These are phyloP conservation scores for Mesorhabditis spiculigera DNA, from an alignment of 2,888 invertebrate species.

Conservation along the genomic window DNA sequence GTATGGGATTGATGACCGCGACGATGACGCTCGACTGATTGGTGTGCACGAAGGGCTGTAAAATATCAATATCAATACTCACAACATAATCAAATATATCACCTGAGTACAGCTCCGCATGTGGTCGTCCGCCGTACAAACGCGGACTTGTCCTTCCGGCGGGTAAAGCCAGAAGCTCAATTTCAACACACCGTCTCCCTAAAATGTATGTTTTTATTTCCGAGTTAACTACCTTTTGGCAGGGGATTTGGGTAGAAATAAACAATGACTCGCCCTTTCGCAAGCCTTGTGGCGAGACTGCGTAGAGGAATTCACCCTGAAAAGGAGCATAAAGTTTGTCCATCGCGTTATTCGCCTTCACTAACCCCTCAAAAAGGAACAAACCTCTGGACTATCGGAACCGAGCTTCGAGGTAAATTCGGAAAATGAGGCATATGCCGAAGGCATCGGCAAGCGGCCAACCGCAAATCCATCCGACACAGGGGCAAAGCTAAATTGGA, in stretches of 20 bases:
- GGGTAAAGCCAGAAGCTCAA: background rate
- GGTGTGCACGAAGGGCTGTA: background rate
- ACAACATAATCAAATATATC: background rate
- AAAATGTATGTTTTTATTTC: background rate
- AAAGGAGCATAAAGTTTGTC: background rate
- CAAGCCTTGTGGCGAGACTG: background rate
- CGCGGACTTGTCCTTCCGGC: background rate
- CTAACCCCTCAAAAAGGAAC: background rate
- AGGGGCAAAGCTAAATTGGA: background rate
- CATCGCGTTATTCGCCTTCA: no score
- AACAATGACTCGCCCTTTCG: background rate
- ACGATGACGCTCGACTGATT: conserved; percentile 6
- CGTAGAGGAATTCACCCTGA: conserved; percentile 4
- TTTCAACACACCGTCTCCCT: conserved; percentile 1
- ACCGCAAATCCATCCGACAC: background rate
- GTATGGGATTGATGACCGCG: background rate
- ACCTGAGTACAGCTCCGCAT: conserved; percentile 5
- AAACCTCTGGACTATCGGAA: background rate
- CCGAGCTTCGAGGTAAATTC: background rate
- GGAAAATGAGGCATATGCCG: background rate
- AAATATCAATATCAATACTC: background rate
- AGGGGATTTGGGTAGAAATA: background rate
- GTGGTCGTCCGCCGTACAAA: background rate
- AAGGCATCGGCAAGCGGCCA: background rate
- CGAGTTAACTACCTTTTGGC: background rate